Conservation (phyloP, 2,888 invertebrate species). For the Orthonevra nobilis region DNA sequence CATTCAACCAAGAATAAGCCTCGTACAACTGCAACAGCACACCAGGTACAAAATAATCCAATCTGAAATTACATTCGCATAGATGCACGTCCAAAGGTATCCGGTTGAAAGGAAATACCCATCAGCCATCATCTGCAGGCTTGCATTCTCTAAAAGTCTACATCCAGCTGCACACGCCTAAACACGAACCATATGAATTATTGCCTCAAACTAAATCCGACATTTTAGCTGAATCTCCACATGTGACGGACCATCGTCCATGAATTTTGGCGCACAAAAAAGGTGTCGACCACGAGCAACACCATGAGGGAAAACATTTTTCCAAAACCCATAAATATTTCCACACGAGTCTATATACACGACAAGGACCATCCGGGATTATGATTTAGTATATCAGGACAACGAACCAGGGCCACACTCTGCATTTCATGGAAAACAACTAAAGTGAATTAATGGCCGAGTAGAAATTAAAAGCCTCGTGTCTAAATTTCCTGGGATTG, state of each 20-base stretch:
- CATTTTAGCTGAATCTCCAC: constrained; percentile 54
- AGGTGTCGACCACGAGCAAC: constrained; percentile 36
- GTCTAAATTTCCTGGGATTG: constrained; percentile 45
- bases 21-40: constrained; percentile 20
- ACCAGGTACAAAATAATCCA: constrained; percentile 37
- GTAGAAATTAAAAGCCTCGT: constrained; percentile 47
- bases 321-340: constrained; percentile 35
- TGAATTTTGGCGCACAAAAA: too few relatives aligned
- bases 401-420: not conserved
- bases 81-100: constrained; percentile 49
- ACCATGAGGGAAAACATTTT: constrained; percentile 22
- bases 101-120: constrained; percentile 60
- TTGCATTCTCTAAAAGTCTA: not conserved
- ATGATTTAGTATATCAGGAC: constrained; percentile 37
- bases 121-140: constrained; percentile 36
- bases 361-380: constrained; percentile 2
- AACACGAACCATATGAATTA: constrained; percentile 37
- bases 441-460: constrained; percentile 39
- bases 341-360: constrained; percentile 1
- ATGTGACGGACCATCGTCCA: too few relatives aligned
- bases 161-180: not conserved
- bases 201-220: constrained; percentile 47
- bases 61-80: too few relatives aligned
- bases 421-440: constrained; percentile 6
- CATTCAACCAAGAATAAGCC: too few relatives aligned